A percentile compares a stretch with the other conserved stretches of the same genome.
phyloP scores from a whole-genome alignment of 23 tunicate species.

The Halocynthia aurantium region DNA sequence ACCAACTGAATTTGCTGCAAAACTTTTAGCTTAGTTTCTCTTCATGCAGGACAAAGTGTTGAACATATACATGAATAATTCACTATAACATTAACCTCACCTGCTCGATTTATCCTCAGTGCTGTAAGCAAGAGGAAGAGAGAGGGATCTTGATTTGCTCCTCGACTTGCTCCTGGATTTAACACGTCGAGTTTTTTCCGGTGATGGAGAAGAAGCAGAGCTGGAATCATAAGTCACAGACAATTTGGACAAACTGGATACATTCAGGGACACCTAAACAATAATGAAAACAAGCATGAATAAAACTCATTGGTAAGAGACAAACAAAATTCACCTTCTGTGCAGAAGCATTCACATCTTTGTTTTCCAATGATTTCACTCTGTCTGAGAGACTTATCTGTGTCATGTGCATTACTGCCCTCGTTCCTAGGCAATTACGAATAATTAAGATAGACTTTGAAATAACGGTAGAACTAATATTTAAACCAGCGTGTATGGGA shows the following conservation, averaged over 20 bases:
- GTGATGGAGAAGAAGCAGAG: slow-evolving; percentile 9
- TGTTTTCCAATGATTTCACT: neutral
- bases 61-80: too few relatives aligned
- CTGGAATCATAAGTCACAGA: neutral
- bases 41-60: too few relatives aligned
- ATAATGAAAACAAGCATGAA: neutral
- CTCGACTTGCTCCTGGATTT: slow-evolving; percentile 5
- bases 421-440: slow-evolving; percentile 7
- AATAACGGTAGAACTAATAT: too few relatives aligned
- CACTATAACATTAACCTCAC: too few relatives aligned
- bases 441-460: too few relatives aligned
- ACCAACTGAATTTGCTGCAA: too few relatives aligned
- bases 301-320: neutral
- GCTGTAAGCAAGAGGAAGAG: slow-evolving; percentile 7
- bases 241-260: slow-evolving; percentile 6
- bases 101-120: neutral
- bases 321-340: slow-evolving; percentile 2
- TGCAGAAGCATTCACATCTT: neutral
- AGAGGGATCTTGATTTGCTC: slow-evolving; percentile 4
- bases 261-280: slow-evolving; percentile 4
- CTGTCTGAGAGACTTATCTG: slow-evolving; percentile 38
- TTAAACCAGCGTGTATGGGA: too few relatives aligned
- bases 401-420: slow-evolving; percentile 70
- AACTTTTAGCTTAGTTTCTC: too few relatives aligned
- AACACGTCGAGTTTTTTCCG: neutral